These are phyloP conservation scores for Cerastis rubricosa DNA, from an alignment of 2,888 invertebrate genomes.

Conservation along the genomic window DNA sequence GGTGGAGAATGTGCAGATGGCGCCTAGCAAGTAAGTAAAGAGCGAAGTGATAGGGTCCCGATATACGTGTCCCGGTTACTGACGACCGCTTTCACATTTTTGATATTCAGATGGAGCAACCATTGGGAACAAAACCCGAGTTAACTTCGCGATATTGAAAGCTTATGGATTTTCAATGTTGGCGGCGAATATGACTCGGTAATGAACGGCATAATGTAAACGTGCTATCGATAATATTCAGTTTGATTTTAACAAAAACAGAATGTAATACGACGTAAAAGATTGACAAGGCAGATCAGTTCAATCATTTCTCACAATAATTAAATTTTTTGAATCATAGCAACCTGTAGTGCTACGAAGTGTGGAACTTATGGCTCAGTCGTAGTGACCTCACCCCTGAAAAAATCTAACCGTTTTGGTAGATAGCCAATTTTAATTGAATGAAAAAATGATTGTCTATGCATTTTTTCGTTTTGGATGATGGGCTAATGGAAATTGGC, in stretches of 20 bases:
- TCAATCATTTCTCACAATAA: background rate
- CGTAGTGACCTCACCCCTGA: slow-evolving; percentile 61
- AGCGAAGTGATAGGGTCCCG: slow-evolving; percentile 90
- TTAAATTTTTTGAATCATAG: background rate
- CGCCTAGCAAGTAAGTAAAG: slow-evolving; percentile 89
- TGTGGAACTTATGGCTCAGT: slow-evolving; percentile 10
- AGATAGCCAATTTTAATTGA: slow-evolving; percentile 90
- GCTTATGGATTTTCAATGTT: slow-evolving; percentile 90
- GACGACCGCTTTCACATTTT: slow-evolving; percentile 89
- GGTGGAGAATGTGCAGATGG: slow-evolving; percentile 89
- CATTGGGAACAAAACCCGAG: slow-evolving; percentile 89
- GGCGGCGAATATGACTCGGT: slow-evolving; percentile 80
- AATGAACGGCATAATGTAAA: slow-evolving; percentile 78
- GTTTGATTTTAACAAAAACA: slow-evolving; percentile 19
- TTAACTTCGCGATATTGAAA: slow-evolving; percentile 90
- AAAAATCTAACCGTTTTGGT: slow-evolving; percentile 82
- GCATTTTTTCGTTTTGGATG: slow-evolving; percentile 90
- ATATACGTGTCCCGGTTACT: slow-evolving; percentile 89
- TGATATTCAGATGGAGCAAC: slow-evolving; percentile 90
- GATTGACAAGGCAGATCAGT: background rate
- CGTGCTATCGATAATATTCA: slow-evolving; percentile 56
- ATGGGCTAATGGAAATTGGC: slow-evolving; percentile 91
- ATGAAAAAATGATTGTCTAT: slow-evolving; percentile 90
- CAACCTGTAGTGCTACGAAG: slow-evolving; percentile 30
- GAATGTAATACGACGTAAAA: background rate